Evolutionary conservation across 1,140 invertebrate species (phyloP), one percentile per base, ranked within the genome.

Genomic region (Papilio dardanus): DNA sequence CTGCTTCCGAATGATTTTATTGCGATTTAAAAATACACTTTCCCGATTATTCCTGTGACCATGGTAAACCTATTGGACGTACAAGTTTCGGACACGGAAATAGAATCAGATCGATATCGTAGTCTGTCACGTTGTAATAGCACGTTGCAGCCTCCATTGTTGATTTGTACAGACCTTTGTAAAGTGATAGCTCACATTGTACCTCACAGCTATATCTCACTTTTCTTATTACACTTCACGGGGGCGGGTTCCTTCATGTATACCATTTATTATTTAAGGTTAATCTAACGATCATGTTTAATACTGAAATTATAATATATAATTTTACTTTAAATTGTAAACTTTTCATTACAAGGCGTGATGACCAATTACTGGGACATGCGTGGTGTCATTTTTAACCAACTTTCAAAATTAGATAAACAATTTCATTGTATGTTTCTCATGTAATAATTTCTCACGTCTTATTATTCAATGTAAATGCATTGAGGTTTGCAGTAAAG

Each of bases 51-150:
- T 5, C 3, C 16, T 42, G 16, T 42, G 40, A 42, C 16, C 3
- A 42, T 42, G 12, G 58, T 65, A 10, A 10, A 14, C 21, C 3
- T 16, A 65, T 24, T 28, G 58, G 35, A 35, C 30, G 6, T 12
- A 65, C 65, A 33, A 19, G n/a, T 35, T n/a, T 30, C 1, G n/a
- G 65, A 67, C 16, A 67, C 65, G 65, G 65, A 67, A 67, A 67
- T 67, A 67, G 65, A 67, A 67, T 67, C 6, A 16, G n/a, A 67
- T 67, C 65, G 31, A 67, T 67, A 35, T 33, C 14, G 30, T 19
- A n/a, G 16, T 12, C 30, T 31, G 16, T 8, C 31, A 31, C 65
- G 30, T 16, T 14, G 65, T n/a, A 33, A 33, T 31, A 19, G 65
- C 65, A 30, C 28, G 16, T 30, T 33, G 30, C 7, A 19, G 30